Conservation (phyloP, 2,888 invertebrate species). For the Parnassius mnemosyne region DNA sequence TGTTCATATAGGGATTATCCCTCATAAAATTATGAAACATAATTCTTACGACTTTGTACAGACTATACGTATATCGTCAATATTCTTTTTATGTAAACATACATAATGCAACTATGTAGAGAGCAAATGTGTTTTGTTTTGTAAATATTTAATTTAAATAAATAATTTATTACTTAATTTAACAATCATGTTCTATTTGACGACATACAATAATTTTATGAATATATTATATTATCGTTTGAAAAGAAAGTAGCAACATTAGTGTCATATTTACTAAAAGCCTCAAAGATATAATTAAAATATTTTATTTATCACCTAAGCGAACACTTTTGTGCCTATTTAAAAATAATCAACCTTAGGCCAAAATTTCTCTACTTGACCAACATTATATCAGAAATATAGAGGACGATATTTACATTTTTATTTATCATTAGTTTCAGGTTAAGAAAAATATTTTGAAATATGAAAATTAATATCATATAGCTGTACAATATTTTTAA, state of each 20-base stretch:
- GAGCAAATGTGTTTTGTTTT: slow-evolving; percentile 5
- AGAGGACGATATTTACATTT: slow-evolving; percentile 50
- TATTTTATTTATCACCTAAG: slow-evolving; percentile 4
- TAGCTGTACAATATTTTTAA: slow-evolving; percentile 42
- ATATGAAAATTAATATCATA: slow-evolving; percentile 44
- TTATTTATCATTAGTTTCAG: slow-evolving; percentile 37
- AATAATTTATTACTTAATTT: not conserved
- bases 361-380: slow-evolving; percentile 37
- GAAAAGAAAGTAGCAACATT: slow-evolving; percentile 11
- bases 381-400: slow-evolving; percentile 44
- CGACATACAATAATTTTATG: slow-evolving; percentile 3
- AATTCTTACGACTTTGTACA: slow-evolving; percentile 40
- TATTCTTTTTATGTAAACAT: slow-evolving; percentile 25
- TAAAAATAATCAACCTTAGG: slow-evolving; percentile 32
- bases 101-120: not conserved
- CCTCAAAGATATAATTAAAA: not conserved
- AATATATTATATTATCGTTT: slow-evolving; percentile 4
- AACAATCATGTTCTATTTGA: slow-evolving; percentile 2
- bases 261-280: slow-evolving; percentile 1
- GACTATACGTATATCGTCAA: slow-evolving; percentile 43
- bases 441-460: slow-evolving; percentile 58
- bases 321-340: slow-evolving; percentile 24
- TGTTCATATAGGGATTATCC: slow-evolving; percentile 50
- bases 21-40: slow-evolving; percentile 34
- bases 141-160: slow-evolving; percentile 6